These are phyloP conservation scores for Chloroceryle amazona DNA, from an alignment of 2,797 vertebrate genomes.

Conservation along the genomic window DNA sequence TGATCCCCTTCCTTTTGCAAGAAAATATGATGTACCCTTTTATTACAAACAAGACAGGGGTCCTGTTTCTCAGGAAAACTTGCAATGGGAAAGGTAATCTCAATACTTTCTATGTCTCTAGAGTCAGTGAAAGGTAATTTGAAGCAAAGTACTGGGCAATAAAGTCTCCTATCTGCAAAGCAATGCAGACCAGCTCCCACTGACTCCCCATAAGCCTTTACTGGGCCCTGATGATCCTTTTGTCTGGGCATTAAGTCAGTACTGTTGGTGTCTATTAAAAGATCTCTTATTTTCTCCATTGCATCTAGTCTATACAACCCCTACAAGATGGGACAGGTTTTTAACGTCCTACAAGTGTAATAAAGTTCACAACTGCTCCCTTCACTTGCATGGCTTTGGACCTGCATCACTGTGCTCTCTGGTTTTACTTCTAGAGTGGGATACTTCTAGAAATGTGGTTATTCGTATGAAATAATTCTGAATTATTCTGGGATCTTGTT, in stretches of 20 bases:
- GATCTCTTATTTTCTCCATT: not conserved
- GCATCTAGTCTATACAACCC: not conserved
- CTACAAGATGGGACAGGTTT: not conserved
- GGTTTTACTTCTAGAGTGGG: not conserved
- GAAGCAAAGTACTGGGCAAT: not conserved
- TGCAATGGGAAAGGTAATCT: conserved; percentile 9
- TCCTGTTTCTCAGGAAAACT: not conserved
- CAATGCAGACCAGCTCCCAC: not conserved
- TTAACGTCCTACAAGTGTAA: not conserved
- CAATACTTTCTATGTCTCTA: not conserved
- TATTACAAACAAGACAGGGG: not conserved
- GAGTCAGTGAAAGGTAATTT: not conserved
- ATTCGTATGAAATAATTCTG: not conserved
- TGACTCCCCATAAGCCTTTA: not conserved
- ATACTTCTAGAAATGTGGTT: not conserved
- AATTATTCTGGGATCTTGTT: not conserved
- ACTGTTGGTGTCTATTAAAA: not conserved
- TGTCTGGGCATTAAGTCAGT: not conserved
- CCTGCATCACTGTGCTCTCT: not conserved
- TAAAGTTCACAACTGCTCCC: not conserved
- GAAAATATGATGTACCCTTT: conserved; percentile 19
- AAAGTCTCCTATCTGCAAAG: not conserved
- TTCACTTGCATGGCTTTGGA: not conserved
- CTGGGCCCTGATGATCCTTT: not conserved
- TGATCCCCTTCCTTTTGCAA: conserved; percentile 36